Conservation (phyloP, 2,888 invertebrate species). For the Megaustenia siamemsis region DNA sequence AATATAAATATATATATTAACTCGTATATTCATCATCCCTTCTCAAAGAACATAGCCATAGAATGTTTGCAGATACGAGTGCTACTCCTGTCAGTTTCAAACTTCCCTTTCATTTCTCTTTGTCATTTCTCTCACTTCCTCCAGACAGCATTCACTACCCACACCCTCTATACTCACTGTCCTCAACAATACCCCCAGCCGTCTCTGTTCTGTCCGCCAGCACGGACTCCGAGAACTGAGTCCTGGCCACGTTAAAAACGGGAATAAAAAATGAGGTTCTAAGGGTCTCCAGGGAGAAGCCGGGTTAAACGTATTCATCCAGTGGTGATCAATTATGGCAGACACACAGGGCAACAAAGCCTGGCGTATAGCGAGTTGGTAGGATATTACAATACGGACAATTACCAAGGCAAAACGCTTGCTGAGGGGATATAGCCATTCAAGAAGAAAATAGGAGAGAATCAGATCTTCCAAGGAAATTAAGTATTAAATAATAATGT, state of each 20-base stretch:
- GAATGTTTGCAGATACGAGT: too few species aligned
- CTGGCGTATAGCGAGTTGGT: background rate
- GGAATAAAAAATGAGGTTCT: constrained; percentile 17
- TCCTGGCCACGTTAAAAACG: constrained; percentile 16
- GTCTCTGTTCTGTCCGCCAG: constrained; percentile 5
- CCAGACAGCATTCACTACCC: too few species aligned
- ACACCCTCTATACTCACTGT: too few species aligned
- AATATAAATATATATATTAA: too few species aligned
- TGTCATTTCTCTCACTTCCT: too few species aligned
- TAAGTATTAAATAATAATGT: background rate
- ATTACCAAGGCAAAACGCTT: background rate
- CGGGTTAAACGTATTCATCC: constrained; percentile 36
- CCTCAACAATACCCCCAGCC: background rate
- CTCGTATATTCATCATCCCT: too few species aligned
- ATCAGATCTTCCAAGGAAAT: background rate
- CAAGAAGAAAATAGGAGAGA: background rate
- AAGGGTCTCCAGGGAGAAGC: constrained; percentile 15
- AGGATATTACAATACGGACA: constrained; percentile 23
- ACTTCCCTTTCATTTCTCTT: too few species aligned
- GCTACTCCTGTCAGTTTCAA: too few species aligned
- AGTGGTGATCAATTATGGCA: constrained; percentile 24
- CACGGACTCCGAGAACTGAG: background rate
- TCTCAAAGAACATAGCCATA: too few species aligned
- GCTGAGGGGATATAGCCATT: background rate
- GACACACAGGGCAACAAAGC: constrained; percentile 14